Evolutionary conservation across 1,140 invertebrate species (phyloP), one percentile per base, ranked within the genome.

Genomic region (Drosophila mojavensis): DNA sequence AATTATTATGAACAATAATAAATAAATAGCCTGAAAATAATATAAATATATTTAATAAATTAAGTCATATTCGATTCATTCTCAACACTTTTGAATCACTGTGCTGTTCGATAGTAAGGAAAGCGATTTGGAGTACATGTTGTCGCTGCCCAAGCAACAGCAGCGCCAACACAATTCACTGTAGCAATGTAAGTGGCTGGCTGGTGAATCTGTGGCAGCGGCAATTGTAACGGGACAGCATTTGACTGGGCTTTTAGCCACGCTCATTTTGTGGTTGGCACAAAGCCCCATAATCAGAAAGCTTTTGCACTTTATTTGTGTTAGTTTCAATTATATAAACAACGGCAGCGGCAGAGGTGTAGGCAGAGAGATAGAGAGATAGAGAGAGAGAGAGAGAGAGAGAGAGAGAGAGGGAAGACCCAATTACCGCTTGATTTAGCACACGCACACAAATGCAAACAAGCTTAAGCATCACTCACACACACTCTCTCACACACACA

Each of bases 251-350:
- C 60, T 65, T 72, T 69, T 78, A 72, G 72, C 68, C 72, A 66
- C 60, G 77, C 79, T 88, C 84, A 83, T 88, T 88, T 78, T 89
- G 83, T 61, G 83, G 83, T 79, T 75, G 83, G 71, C 79, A 76
- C 83, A 86, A 88, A 88, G 74, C 79, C 83, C 76, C 83, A 88
- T 86, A 88, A 86, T 86, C 83, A 80, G 84, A 88, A 88, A 89
- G 83, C 83, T 88, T 89, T 88, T 80, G 83, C 83, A 88, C 79
- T 88, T 88, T 88, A 88, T 88, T 88, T 88, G 83, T 74, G 84
- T 88, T 89, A 88, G 83, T 88, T 88, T 88, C 83, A 88, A 88
- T 88, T 88, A 88, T 88, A 88, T 88, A 88, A 88, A 88, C 83
- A 86, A 68, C 68, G 26, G 63, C 75, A 43, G 20, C 17, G 50